Percentiles rank a stretch among this genome's conserved stretches.
Conservation (phyloP, 2,888 invertebrate species). For the Andrena fulva region DNA sequence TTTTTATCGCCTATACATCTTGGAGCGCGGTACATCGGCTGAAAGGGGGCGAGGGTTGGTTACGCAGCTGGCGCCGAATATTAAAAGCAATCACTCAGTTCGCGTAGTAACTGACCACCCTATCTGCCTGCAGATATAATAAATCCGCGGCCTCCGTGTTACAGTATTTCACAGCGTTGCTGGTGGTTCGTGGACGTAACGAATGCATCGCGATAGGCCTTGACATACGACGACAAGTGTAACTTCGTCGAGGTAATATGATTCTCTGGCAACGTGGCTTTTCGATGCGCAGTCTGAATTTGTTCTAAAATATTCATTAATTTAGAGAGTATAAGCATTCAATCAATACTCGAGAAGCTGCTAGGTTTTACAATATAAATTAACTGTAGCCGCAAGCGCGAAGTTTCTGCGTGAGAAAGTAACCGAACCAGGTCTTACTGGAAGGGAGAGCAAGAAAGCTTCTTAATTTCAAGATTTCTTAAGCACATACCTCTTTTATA, state of each 20-base stretch:
- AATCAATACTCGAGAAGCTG: too few relatives aligned
- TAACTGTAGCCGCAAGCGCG: background rate
- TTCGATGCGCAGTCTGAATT: background rate
- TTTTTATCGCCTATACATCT: constrained; percentile 77
- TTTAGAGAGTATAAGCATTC: too few relatives aligned
- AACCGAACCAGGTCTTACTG: background rate
- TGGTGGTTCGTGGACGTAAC: constrained; percentile 49
- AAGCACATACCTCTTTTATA: background rate
- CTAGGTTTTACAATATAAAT: background rate
- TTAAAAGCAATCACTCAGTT: constrained; percentile 82
- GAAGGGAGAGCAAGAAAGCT: background rate
- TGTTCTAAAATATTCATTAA: too few relatives aligned
- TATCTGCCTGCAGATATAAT: constrained; percentile 69
- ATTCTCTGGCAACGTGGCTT: background rate
- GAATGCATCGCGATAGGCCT: constrained; percentile 43
- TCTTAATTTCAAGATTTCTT: background rate
- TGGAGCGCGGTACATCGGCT: constrained; percentile 38
- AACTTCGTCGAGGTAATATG: background rate
- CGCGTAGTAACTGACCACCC: constrained; percentile 80
- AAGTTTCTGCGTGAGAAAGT: background rate
- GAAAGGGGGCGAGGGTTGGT: constrained; percentile 40
- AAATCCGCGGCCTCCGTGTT: constrained; percentile 56
- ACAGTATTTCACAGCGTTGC: constrained; percentile 60
- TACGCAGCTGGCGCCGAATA: constrained; percentile 80
- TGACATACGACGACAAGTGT: constrained; percentile 29